These are phyloP conservation scores for Aspidiotus rigidus DNA, from an alignment of 2,888 invertebrate species.

Conservation along the genomic window DNA sequence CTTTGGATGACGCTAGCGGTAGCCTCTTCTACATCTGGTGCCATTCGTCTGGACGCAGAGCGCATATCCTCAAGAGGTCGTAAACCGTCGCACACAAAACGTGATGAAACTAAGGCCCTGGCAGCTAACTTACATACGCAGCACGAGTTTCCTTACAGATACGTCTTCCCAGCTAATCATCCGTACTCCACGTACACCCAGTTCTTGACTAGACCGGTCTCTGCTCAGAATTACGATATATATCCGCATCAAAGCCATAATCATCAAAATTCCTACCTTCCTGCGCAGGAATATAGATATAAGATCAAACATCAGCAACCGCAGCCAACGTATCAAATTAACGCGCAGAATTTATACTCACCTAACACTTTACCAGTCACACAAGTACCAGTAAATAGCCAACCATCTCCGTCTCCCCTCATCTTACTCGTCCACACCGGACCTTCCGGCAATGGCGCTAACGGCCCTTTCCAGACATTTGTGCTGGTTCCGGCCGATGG, in stretches of 20 bases:
- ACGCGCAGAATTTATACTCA: not conserved
- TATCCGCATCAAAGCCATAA: not conserved
- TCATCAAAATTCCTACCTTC: not conserved
- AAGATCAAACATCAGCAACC: not conserved
- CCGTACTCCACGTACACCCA: constrained; percentile 32
- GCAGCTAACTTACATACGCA: constrained; percentile 12
- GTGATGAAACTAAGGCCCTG: not conserved
- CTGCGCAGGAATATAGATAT: not conserved
- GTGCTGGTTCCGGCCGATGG: constrained; percentile 4
- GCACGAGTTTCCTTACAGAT: constrained; percentile 33
- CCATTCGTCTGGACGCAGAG: constrained; percentile 12
- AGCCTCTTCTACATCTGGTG: constrained; percentile 3
- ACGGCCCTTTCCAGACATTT: not conserved
- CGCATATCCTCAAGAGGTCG: not conserved
- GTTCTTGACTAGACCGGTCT: constrained; percentile 8
- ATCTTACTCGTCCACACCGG: not conserved
- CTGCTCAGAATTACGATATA: not conserved
- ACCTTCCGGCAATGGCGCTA: not conserved
- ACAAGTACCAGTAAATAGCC: not conserved
- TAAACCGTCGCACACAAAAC: not conserved
- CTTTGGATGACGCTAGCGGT: constrained; percentile 21
- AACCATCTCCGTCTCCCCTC: not conserved
- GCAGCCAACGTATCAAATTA: not conserved
- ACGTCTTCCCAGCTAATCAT: constrained; percentile 35
- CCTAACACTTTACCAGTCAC: not conserved